Conservation (phyloP, 2,888 invertebrate genomes). For the Napeogenes sylphis region DNA sequence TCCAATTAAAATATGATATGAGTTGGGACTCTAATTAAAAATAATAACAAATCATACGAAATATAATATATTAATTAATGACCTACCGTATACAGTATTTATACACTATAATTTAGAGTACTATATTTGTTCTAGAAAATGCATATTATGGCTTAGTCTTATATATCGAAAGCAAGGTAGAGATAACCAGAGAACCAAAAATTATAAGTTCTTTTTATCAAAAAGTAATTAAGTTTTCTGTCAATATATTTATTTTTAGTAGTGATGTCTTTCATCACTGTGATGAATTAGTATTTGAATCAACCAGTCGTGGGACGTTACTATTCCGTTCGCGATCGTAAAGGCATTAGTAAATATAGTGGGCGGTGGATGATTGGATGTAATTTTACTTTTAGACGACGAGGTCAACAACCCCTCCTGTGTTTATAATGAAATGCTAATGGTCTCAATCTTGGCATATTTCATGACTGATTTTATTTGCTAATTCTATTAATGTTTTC, state of each 20-base stretch:
- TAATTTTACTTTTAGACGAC: constrained; percentile 62
- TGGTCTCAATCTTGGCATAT: constrained; percentile 33
- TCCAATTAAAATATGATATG: too few species aligned
- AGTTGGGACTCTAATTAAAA: too few species aligned
- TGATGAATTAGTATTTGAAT: constrained; percentile 43
- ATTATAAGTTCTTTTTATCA: too few species aligned
- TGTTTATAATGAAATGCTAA: constrained; percentile 40
- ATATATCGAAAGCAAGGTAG: too few species aligned
- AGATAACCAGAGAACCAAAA: too few species aligned
- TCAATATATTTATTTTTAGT: not conserved
- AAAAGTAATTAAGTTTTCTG: too few species aligned
- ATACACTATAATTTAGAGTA: too few species aligned
- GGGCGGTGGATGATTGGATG: constrained; percentile 64
- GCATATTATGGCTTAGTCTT: too few species aligned
- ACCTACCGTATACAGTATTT: too few species aligned
- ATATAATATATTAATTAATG: too few species aligned
- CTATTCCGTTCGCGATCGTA: constrained; percentile 56
- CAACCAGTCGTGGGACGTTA: constrained; percentile 43
- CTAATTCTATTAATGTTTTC: constrained; percentile 24
- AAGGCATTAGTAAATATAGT: constrained; percentile 64
- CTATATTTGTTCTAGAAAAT: too few species aligned
- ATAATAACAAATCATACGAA: too few species aligned
- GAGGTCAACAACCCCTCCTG: constrained; percentile 59
- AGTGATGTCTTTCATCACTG: constrained; percentile 14
- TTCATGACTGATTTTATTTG: constrained; percentile 29